phyloP scores from a whole-genome alignment of 1,140 invertebrate species.

The Melipona quadrifasciata region DNA sequence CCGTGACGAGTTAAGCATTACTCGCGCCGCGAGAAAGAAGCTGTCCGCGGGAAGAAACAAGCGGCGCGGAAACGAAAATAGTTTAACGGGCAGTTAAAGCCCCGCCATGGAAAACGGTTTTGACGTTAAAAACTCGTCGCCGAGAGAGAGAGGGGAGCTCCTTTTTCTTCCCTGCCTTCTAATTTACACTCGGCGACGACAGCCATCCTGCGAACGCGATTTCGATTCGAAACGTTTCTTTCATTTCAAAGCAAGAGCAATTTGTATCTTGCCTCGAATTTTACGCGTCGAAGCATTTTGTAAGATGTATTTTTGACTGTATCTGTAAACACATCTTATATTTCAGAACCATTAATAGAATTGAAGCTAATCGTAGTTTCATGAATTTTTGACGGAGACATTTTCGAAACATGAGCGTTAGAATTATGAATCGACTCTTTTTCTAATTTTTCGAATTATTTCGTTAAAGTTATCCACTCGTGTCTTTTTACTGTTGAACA shows the following conservation, averaged over 20 bases:
- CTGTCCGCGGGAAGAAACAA: constrained; percentile 22
- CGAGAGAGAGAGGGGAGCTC: neutral
- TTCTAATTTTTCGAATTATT: neutral
- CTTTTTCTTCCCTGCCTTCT: neutral
- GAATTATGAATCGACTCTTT: neutral
- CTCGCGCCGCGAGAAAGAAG: neutral
- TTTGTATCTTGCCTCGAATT: neutral
- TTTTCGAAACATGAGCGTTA: neutral
- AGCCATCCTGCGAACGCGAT: neutral
- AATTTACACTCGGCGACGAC: constrained; percentile 4
- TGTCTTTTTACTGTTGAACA: too few relatives aligned
- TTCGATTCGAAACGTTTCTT: neutral
- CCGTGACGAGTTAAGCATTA: neutral
- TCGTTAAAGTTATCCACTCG: too few relatives aligned
- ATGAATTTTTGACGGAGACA: neutral
- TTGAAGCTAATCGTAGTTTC: neutral
- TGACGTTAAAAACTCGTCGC: constrained; percentile 17
- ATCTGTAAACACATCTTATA: neutral
- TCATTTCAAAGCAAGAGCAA: too few relatives aligned
- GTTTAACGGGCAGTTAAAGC: constrained; percentile 43
- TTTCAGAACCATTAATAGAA: neutral
- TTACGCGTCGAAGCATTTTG: neutral
- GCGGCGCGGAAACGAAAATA: constrained; percentile 38
- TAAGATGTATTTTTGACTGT: accelerated
- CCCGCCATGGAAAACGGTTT: constrained; percentile 6